Evolutionary conservation across 2,888 invertebrate species (phyloP).

Genomic region (Eumacrocentrus americanus): DNA sequence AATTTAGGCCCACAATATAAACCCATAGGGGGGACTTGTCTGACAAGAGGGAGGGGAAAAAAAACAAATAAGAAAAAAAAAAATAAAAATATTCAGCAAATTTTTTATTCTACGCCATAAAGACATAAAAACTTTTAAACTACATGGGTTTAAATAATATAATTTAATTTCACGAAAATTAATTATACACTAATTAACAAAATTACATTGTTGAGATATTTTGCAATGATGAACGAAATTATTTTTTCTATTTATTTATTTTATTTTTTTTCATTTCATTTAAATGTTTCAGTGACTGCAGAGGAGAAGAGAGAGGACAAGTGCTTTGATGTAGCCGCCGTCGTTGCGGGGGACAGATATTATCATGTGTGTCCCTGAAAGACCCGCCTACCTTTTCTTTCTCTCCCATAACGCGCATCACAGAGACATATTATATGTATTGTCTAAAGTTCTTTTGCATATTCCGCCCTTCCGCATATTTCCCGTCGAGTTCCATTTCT

Average conservation of each 20-base stretch:
- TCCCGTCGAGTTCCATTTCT: no score
- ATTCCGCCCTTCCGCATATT: no score
- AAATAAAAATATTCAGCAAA: background rate
- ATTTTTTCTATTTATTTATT: background rate
- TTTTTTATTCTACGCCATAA: background rate
- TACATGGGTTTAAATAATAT: no score
- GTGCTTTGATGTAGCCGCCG: constrained; percentile 59
- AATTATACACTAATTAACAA: no score
- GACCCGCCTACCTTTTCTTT: constrained; percentile 7
- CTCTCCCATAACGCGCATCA: no score
- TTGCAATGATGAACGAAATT: background rate
- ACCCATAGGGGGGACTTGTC: no score
- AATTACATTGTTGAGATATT: background rate
- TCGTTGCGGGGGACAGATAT: constrained; percentile 60
- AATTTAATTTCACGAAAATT: no score
- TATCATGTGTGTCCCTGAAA: constrained; percentile 40
- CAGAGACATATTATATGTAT: background rate
- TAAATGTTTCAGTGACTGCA: no score
- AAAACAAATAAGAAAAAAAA: background rate
- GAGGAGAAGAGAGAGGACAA: no score
- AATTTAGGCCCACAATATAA: no score
- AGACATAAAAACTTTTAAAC: background rate
- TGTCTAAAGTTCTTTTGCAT: no score
- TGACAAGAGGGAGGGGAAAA: no score
- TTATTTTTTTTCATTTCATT: background rate